These are phyloP conservation scores for Hormaphis cornu DNA, from an alignment of 1,140 invertebrate genomes.

Conservation along the genomic window DNA sequence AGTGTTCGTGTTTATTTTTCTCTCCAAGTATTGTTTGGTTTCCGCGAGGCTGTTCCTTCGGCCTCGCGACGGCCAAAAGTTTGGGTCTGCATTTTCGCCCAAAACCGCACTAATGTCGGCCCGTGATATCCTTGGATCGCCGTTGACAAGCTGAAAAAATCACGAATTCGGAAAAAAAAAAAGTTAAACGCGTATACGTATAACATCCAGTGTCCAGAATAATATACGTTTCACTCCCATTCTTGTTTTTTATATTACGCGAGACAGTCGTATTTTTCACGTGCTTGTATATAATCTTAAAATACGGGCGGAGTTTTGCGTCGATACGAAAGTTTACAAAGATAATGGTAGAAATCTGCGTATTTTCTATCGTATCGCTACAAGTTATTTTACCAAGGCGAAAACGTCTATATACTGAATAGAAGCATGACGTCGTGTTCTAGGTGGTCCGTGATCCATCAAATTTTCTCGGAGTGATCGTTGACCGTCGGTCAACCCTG, in stretches of 20 bases:
- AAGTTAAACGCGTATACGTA: too few relatives aligned
- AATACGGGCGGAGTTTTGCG: background rate
- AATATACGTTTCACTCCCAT: background rate
- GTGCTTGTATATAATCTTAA: background rate
- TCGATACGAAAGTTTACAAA: background rate
- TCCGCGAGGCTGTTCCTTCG: constrained; percentile 28
- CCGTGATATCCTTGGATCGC: constrained; percentile 3
- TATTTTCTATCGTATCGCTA: too few relatives aligned
- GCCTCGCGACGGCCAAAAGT: constrained; percentile 35
- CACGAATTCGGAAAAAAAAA: background rate
- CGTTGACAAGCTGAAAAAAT: constrained; percentile 10
- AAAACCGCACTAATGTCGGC: constrained; percentile 34
- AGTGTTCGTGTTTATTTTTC: background rate
- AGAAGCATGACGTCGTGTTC: too few relatives aligned
- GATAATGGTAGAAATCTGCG: background rate
- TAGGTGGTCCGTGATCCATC: too few relatives aligned
- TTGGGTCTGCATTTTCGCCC: constrained; percentile 33
- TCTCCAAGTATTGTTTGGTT: background rate
- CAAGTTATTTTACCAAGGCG: too few relatives aligned
- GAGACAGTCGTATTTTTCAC: constrained; percentile 2
- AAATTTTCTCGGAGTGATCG: too few relatives aligned
- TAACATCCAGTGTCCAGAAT: background rate
- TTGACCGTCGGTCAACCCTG: too few relatives aligned
- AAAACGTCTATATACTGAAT: too few relatives aligned
- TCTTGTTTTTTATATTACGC: background rate